Conservation (phyloP, 2,888 invertebrate species). For the Phyto melanocephala region DNA sequence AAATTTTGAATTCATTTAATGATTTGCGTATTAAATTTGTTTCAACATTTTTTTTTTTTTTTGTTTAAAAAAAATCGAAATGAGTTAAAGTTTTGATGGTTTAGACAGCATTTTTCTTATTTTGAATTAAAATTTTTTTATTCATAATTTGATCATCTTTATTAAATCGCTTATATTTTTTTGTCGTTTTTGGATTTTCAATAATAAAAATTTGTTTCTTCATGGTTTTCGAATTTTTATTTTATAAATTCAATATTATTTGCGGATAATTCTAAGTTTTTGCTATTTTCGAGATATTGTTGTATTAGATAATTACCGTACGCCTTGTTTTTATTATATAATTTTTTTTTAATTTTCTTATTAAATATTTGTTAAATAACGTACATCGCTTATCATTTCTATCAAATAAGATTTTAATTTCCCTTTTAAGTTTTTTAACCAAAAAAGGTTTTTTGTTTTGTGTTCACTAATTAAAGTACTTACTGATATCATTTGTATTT, state of each 20-base stretch:
- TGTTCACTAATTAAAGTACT: neutral
- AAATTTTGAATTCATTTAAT: slow-evolving; percentile 16
- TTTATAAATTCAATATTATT: neutral
- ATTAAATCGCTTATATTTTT: neutral
- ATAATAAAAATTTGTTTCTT: neutral
- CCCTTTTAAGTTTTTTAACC: neutral
- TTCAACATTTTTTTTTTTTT: neutral
- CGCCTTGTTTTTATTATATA: slow-evolving; percentile 7
- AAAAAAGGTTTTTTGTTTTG: neutral
- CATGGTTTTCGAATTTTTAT: neutral
- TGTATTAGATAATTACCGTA: slow-evolving; percentile 9
- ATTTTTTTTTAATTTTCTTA: slow-evolving; percentile 14
- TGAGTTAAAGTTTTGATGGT: neutral
- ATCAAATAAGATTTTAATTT: neutral
- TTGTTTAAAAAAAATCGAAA: slow-evolving; percentile 7
- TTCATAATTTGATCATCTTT: neutral
- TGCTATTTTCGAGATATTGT: neutral
- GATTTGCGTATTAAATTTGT: too few species aligned
- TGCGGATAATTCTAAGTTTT: slow-evolving; percentile 4
- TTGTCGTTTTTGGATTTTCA: neutral
- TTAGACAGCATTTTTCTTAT: neutral
- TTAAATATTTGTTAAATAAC: slow-evolving; percentile 49
- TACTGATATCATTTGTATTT: slow-evolving; percentile 7
- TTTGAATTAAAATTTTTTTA: neutral
- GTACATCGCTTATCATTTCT: slow-evolving; percentile 27